Base-by-base conservation (phyloP, 2,888 invertebrate genomes). In the Acholoe squamosa region DNA sequence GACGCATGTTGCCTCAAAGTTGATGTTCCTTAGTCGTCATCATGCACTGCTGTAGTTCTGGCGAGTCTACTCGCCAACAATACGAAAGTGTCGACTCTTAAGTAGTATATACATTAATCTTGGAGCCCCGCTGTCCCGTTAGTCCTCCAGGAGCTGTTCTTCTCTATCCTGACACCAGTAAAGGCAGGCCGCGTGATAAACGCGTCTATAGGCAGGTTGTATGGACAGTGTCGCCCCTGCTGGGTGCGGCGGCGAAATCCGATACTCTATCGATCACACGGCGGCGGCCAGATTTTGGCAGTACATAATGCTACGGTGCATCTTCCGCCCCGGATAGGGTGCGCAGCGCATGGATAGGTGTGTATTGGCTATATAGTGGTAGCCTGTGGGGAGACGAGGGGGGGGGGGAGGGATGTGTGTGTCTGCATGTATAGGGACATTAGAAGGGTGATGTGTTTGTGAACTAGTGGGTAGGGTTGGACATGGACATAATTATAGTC, bases 211-310 rank as follows among this genome's bases (percentile, higher is more conserved):
- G 80, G 19, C 43, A n/a, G 34, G 34, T 43, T 80, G 80, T 80
- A 80, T 80, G 80, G 80, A 80, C 43, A 80, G 80, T 80, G 80
- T 80, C 80, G 80, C 80, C 80, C 43, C 43, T 80, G 80, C 34
- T 80, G 76, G 43, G 33, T 61, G 25, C 80, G 80, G 43, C 34
- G 43, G 34, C 33, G 80, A 34, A 80, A 80, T 80, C 43, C 80
- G 80, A 80, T 80, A 80, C 80, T 14, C 80, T 33, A 80, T 80
- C 80, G 80, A 80, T 80, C 34, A 80, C 34, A 12, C 16, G n/a
- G 34, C 19, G 34, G 80, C 43, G 12, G 34, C 80, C 80, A 80
- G 80, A 43, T 43, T 43, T 80, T 3, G 80, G 43, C 80, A 80
- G 80, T 80, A 80, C 80, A 33, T 80, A 80, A 80, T 80, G 43